Evolutionary conservation across 2,797 vertebrate species (phyloP).

Genomic region (Sorex maritimensis): DNA sequence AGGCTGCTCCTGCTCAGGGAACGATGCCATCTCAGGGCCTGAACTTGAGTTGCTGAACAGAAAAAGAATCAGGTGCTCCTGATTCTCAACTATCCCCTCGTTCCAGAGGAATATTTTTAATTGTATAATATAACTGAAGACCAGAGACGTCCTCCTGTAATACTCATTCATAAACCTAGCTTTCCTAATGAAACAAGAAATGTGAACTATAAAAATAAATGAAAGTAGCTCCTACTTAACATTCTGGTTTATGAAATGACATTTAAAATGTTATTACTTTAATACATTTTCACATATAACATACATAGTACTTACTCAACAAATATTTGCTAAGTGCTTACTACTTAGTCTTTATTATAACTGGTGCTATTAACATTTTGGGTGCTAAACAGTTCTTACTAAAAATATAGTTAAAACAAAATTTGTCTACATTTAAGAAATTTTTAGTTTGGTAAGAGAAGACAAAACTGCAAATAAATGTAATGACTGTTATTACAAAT

Average conservation of each 20-base stretch:
- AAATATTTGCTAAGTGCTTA: background rate
- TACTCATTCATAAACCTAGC: background rate
- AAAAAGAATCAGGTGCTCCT: too few relatives aligned
- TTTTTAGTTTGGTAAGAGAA: slow-evolving; percentile 10
- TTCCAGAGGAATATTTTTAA: background rate
- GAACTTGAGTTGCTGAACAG: too few relatives aligned
- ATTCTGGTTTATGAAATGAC: slow-evolving; percentile 35
- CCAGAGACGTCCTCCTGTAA: background rate
- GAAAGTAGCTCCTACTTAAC: slow-evolving; percentile 14
- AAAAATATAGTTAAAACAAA: too few relatives aligned
- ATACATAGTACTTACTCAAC: background rate
- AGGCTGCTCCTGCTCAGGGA: too few relatives aligned
- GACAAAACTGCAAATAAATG: slow-evolving; percentile 26
- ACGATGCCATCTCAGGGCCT: too few relatives aligned
- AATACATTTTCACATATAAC: slow-evolving; percentile 11
- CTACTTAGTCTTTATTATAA: background rate
- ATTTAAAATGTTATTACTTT: background rate
- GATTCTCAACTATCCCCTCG: too few relatives aligned
- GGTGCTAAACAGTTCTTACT: too few relatives aligned
- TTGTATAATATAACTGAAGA: slow-evolving; percentile 9
- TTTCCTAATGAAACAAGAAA: slow-evolving; percentile 30
- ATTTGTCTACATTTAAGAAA: background rate
- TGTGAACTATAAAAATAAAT: background rate
- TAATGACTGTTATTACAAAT: background rate
- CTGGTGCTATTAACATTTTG: background rate